Base-by-base conservation (phyloP, 2,888 invertebrate species). In the Uropetala carovei region DNA sequence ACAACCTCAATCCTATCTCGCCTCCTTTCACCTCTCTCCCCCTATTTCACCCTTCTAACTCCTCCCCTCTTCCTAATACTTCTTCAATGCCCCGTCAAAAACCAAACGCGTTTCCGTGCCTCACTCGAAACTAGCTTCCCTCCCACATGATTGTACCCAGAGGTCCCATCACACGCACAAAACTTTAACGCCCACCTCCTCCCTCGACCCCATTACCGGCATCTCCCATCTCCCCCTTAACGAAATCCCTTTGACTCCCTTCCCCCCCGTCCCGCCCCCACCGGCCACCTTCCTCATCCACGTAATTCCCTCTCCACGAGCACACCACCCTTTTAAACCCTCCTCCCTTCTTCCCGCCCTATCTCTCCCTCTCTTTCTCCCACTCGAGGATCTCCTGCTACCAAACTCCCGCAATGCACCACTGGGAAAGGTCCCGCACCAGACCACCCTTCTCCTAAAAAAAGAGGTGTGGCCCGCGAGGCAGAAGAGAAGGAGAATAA, bases 371-470 rank as follows among this genome's bases (percentile, higher is more conserved):
- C 86, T 27, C 85, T 8, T 13, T 0, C 7, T 3, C n/a, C 10
- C 1, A 7, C 86, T 60, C 16, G 22, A 86, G n/a, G 22, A n/a
- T 60, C 27, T 86, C 22, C 10, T 2, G 22, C 59, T 22, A 75
- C 86, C 18, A n/a, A 60, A 60, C 7, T 14, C 60, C 86, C 86
- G 86, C 86, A 86, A 86, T 86, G 86, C 86, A 86, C 60, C 86
- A 86, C 30, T 27, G n/a, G 81, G n/a, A 27, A 81, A 83, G 83
- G 8, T 13, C 83, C 83, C 83, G 16, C 43, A 43, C 43, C 43
- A 43, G 43, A 64, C 64, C 18, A 13, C 14, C 83, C 9, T 83
- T 83, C 14, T 64, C 18, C 56, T 9, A 5, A 13, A 59, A 59
- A 68, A 7, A 75, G 75, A 75, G 75, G 75, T 75, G 75, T 27